Conservation (phyloP, 2,113 vertebrate genomes). For the Eptesicus fuscus region DNA sequence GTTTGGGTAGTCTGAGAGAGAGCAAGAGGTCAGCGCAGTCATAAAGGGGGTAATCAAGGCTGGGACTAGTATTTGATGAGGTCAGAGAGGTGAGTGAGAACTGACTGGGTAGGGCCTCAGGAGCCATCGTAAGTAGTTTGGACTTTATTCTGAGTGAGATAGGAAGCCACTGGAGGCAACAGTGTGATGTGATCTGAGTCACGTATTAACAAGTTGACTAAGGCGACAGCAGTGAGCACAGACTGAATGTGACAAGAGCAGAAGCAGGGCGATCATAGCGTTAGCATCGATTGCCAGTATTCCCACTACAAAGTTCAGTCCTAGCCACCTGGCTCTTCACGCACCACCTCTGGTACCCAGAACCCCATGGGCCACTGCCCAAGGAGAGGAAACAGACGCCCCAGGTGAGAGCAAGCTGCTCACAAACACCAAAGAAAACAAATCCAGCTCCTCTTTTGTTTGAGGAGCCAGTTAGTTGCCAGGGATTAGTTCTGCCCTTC, state of each 20-base stretch:
- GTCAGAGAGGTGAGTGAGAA: neutral
- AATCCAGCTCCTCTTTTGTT: neutral
- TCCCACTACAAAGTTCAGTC: neutral
- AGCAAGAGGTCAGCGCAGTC: neutral
- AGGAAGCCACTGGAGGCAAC: neutral
- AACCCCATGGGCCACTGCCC: accelerated
- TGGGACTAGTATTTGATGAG: neutral
- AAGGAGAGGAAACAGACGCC: neutral
- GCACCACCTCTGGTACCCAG: neutral
- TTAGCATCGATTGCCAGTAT: neutral
- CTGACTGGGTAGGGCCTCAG: neutral
- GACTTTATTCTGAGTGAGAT: neutral
- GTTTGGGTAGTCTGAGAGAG: neutral
- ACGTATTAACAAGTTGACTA: neutral
- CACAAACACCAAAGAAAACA: neutral
- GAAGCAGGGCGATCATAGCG: neutral
- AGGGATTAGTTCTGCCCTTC: neutral
- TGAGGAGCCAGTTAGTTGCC: neutral
- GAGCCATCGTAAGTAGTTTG: neutral
- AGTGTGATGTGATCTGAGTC: neutral
- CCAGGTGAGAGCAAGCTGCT: neutral
- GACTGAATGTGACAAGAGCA: neutral
- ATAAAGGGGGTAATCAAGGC: neutral
- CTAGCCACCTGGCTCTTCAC: neutral
- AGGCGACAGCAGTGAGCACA: neutral